Percentiles rank a stretch among this genome's conserved stretches.
phyloP scores from a whole-genome alignment of 2,113 vertebrate species.

The Pelmatolapia mariae region DNA sequence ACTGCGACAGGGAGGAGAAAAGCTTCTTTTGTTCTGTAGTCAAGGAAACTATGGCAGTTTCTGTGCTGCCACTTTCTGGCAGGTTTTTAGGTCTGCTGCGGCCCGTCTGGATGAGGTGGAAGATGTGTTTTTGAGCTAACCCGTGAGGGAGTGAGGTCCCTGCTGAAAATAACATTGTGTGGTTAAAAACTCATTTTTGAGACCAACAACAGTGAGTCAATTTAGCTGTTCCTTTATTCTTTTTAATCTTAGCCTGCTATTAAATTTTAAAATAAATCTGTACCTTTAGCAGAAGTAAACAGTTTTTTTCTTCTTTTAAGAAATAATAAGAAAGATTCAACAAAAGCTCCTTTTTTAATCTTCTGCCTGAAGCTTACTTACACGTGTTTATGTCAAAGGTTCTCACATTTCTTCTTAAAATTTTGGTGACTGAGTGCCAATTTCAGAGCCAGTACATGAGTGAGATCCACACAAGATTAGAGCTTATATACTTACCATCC shows the following conservation, averaged over 20 bases:
- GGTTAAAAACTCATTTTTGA: not conserved
- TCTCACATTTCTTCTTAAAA: not conserved
- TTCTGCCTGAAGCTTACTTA: not conserved
- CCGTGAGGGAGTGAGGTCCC: not conserved
- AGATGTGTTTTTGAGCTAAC: not conserved
- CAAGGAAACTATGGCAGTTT: constrained; percentile 18
- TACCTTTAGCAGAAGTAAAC: not conserved
- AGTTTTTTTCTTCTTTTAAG: not conserved
- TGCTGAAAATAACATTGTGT: not conserved
- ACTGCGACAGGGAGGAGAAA: constrained; percentile 43
- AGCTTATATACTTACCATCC: not conserved
- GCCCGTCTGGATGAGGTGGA: not conserved
- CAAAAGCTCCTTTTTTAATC: not conserved
- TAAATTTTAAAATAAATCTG: not conserved
- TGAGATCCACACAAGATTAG: not conserved
- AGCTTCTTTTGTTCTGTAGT: constrained; percentile 31
- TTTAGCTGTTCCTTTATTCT: not conserved
- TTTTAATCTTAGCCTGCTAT: not conserved
- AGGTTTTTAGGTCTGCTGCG: not conserved
- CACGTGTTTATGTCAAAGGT: not conserved
- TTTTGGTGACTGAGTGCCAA: not conserved
- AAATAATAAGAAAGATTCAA: not conserved
- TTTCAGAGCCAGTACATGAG: not conserved
- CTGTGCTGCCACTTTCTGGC: not conserved
- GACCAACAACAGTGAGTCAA: not conserved